Percentiles rank a stretch among this genome's conserved stretches.
These are phyloP conservation scores for Galendromus occidentalis DNA, from an alignment of 1,140 invertebrate genomes.

Conservation along the genomic window DNA sequence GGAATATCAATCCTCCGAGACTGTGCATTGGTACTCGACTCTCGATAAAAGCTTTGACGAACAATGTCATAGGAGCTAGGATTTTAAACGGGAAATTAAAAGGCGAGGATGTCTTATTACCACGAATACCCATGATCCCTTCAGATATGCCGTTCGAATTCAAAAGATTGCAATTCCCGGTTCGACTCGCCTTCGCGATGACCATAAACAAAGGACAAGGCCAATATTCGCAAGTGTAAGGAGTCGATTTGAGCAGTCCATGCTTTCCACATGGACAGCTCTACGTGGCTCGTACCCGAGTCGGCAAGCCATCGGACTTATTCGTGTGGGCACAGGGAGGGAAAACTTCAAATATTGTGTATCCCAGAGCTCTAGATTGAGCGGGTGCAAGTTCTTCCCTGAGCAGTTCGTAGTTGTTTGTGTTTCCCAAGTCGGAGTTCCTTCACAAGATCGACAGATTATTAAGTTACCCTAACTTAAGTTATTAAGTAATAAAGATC, in stretches of 20 bases:
- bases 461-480: no score
- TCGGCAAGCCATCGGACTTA: slow-evolving; percentile 12
- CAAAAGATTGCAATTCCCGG: slow-evolving; percentile 26
- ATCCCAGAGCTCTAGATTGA: slow-evolving; percentile 17
- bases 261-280: slow-evolving; percentile 20
- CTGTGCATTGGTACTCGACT: slow-evolving; percentile 22
- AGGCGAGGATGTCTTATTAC: slow-evolving; percentile 17
- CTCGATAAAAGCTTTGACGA: slow-evolving; percentile 15
- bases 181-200: slow-evolving; percentile 21
- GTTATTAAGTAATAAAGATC: no score
- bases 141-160: slow-evolving; percentile 1
- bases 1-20: neutral
- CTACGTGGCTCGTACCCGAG: slow-evolving; percentile 20
- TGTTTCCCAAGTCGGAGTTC: no score
- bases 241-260: slow-evolving; percentile 15
- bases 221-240: slow-evolving; percentile 17
- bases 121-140: neutral
- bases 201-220: slow-evolving; percentile 21
- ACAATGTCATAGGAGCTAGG: slow-evolving; percentile 19
- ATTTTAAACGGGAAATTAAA: slow-evolving; percentile 16
- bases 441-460: no score
- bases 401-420: no score
- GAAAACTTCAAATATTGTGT: slow-evolving; percentile 21
- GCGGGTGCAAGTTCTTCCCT: no score
- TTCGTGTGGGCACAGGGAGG: slow-evolving; percentile 19